Evolutionary conservation across 2,888 invertebrate species (phyloP), one percentile per base, ranked within the genome.

Genomic region (Athalia cordata): DNA sequence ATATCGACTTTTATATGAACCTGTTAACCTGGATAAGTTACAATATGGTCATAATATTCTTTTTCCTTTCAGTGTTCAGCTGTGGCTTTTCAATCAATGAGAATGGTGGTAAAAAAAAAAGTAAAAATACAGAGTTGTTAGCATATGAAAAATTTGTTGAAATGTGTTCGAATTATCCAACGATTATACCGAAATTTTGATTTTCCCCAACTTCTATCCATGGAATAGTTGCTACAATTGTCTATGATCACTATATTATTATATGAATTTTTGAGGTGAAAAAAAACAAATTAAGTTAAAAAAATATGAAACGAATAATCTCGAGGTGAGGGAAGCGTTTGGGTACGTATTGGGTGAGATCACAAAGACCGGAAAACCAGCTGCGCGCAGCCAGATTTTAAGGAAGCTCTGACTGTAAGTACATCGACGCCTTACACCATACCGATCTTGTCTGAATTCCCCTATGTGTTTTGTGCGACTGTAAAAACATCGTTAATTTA

Each of bases 401-500:
- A 50, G 50, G 67, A 50, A 50, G 50, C 67, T 67, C 15, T 11
- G n/a, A 15, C 13, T 9, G 43, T 43, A 59, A 47, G 47, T 47
- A 72, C 59, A 72, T 72, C 72, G 47, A 47, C 72, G 43, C 59
- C 72, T 13, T 9, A 13, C 47, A n/a, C 47, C 72, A 72, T 75
- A 62, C 75, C 52, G 75, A 75, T 75, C 62, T 50, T 61, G 62
- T 75, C 75, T 15, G 45, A 61, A 62, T 75, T 13, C 29, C 64
- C 62, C 75, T 57, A 61, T 43, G 62, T 64, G 61, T 62, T 62
- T 64, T 75, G 75, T 75, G 45, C 50, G 50, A 43, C 62, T 75
- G 52, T 64, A 75, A 75, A 75, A 75, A 75, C 62, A 75, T 75
- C 75, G 75, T 75, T 75, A 75, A 75, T 75, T 75, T 13, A 64